A percentile compares a stretch with the other conserved stretches of the same genome.
phyloP scores from a whole-genome alignment of 2,113 vertebrate species.

The Muscicapa adusta region DNA sequence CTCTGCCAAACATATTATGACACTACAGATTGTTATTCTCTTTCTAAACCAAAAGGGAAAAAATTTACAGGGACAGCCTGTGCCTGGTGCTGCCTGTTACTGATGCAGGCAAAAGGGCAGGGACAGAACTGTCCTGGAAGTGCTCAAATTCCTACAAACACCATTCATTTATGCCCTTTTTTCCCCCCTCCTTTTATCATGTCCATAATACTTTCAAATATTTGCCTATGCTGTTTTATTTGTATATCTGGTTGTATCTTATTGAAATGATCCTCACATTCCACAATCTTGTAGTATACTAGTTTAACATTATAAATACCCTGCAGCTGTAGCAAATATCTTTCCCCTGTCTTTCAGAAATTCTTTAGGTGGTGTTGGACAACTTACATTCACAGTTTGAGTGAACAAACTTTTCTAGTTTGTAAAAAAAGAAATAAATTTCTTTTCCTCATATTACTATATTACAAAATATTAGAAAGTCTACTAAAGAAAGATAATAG shows the following conservation, averaged over 20 bases:
- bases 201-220: neutral
- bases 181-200: neutral
- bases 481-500: neutral
- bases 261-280: neutral
- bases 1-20: slow-evolving; percentile 19
- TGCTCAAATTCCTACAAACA: neutral
- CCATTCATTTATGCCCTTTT: neutral
- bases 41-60: slow-evolving; percentile 31
- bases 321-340: neutral
- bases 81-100: slow-evolving; percentile 2
- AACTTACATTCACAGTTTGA: neutral
- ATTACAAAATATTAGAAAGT: neutral
- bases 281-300: neutral
- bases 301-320: neutral
- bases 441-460: neutral
- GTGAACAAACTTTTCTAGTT: neutral
- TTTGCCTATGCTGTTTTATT: neutral
- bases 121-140: neutral
- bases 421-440: neutral
- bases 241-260: neutral
- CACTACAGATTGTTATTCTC: slow-evolving; percentile 42
- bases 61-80: neutral
- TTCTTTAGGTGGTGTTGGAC: neutral
- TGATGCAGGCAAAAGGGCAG: neutral
- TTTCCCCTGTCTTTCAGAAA: neutral